Evolutionary conservation across 2,888 invertebrate species (phyloP).

Genomic region (Herminia tarsipennalis): DNA sequence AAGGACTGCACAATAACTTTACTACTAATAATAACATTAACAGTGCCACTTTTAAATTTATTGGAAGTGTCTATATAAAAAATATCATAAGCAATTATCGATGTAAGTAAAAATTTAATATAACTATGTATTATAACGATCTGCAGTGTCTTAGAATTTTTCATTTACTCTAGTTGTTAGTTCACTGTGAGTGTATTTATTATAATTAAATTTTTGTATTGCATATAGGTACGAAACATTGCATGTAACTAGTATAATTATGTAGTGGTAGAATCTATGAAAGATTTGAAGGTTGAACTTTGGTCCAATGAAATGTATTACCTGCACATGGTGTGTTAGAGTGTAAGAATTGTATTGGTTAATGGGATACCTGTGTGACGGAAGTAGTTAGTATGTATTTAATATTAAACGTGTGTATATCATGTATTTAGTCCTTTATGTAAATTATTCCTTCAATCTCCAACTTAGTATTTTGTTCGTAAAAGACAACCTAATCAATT

Average conservation of each 20-base stretch:
- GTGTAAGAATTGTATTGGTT: conserved; percentile 50
- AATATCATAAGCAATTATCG: conserved; percentile 58
- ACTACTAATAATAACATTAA: conserved; percentile 63
- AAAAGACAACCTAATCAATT: no score
- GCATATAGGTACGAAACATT: conserved; percentile 42
- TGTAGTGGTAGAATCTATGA: conserved; percentile 53
- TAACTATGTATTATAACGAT: conserved; percentile 43
- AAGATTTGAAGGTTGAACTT: conserved; percentile 82
- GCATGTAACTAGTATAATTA: conserved; percentile 38
- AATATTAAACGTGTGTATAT: conserved; percentile 26
- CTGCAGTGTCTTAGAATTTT: conserved; percentile 60
- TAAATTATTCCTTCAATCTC: conserved; percentile 18
- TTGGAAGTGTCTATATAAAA: conserved; percentile 52
- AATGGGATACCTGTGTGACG: conserved; percentile 29
- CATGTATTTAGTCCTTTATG: conserved; percentile 18
- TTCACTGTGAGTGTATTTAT: conserved; percentile 52
- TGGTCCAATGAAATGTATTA: conserved; percentile 83
- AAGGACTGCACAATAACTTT: conserved; percentile 77
- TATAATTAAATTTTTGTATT: conserved; percentile 42
- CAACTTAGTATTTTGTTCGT: conserved; percentile 1
- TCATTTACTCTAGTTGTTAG: conserved; percentile 51
- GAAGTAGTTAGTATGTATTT: conserved; percentile 23
- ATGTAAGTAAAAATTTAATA: conserved; percentile 44
- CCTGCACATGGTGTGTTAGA: conserved; percentile 78
- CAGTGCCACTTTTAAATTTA: conserved; percentile 78